These are phyloP conservation scores for Tridacna crocea DNA, from an alignment of 2,888 invertebrate species.

Conservation along the genomic window DNA sequence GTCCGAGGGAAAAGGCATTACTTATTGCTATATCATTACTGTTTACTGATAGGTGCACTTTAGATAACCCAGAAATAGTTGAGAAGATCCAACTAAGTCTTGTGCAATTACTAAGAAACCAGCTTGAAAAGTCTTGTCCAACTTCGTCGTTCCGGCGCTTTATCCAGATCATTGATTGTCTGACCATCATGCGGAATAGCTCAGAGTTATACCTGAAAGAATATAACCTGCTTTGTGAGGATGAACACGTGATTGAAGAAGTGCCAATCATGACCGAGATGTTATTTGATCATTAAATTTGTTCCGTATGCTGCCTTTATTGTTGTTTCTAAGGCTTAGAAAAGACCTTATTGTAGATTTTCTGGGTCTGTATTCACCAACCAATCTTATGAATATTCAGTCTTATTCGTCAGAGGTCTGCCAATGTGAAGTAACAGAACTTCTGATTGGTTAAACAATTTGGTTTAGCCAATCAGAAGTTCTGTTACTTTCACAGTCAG, in stretches of 20 bases:
- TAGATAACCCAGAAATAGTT: slow-evolving; percentile 37
- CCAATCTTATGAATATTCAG: no score
- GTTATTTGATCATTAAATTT: slow-evolving; percentile 35
- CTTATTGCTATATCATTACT: slow-evolving; percentile 41
- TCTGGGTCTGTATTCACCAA: no score
- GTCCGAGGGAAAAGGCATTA: slow-evolving; percentile 46
- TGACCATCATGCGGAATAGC: slow-evolving; percentile 38
- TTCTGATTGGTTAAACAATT: no score
- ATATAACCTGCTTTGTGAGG: slow-evolving; percentile 55
- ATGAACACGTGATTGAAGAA: slow-evolving; percentile 47
- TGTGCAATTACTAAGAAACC: slow-evolving; percentile 27
- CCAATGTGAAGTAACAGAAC: no score
- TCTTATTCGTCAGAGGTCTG: no score
- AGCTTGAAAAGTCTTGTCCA: slow-evolving; percentile 23
- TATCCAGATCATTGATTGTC: slow-evolving; percentile 46
- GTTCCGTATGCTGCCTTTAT: not conserved
- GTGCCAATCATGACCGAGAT: slow-evolving; percentile 50
- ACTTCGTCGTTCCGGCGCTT: slow-evolving; percentile 32
- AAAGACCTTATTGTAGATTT: no score
- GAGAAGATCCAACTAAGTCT: slow-evolving; percentile 50
- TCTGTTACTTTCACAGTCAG: no score
- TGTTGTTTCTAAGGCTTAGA: no score
- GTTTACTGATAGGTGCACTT: slow-evolving; percentile 49
- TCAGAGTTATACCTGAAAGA: slow-evolving; percentile 49
- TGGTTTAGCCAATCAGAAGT: no score